Percentiles rank a stretch among this genome's conserved stretches.
These are phyloP conservation scores for Microctonus hyperodae DNA, from an alignment of 2,888 invertebrate genomes.

Conservation along the genomic window DNA sequence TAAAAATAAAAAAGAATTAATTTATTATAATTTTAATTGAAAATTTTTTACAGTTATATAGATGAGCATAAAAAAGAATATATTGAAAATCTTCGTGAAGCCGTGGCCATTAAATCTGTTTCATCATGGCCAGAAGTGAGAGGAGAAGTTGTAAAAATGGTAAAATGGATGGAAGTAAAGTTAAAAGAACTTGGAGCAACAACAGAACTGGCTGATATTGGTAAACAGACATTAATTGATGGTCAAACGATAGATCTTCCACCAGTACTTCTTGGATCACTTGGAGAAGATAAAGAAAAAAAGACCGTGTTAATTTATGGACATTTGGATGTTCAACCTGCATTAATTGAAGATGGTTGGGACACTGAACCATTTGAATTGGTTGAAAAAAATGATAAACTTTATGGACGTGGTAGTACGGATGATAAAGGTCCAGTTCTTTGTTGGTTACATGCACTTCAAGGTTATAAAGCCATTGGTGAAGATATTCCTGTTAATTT, in stretches of 20 bases:
- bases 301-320: conserved; percentile 96
- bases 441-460: conserved; percentile 94
- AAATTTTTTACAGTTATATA: conserved; percentile 70
- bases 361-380: conserved; percentile 92
- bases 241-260: conserved; percentile 81
- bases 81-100: conserved; percentile 80
- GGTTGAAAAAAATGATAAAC: conserved; percentile 85
- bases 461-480: conserved; percentile 80
- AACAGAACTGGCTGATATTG: conserved; percentile 78
- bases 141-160: conserved; percentile 83
- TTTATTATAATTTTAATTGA: background rate
- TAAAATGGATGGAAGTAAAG: conserved; percentile 79
- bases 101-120: conserved; percentile 94
- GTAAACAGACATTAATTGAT: conserved; percentile 75
- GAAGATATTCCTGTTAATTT: conserved; percentile 77
- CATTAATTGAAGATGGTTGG: conserved; percentile 93
- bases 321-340: conserved; percentile 98
- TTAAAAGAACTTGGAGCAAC: conserved; percentile 75
- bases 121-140: conserved; percentile 88
- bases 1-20: too few relatives aligned
- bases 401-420: conserved; percentile 90
- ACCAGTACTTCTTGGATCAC: conserved; percentile 80
- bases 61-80: conserved; percentile 80
- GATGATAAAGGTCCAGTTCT: conserved; percentile 96
- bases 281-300: conserved; percentile 82